Evolutionary conservation across 1,140 invertebrate species (phyloP).

Genomic region (Scaptomyza pallida): DNA sequence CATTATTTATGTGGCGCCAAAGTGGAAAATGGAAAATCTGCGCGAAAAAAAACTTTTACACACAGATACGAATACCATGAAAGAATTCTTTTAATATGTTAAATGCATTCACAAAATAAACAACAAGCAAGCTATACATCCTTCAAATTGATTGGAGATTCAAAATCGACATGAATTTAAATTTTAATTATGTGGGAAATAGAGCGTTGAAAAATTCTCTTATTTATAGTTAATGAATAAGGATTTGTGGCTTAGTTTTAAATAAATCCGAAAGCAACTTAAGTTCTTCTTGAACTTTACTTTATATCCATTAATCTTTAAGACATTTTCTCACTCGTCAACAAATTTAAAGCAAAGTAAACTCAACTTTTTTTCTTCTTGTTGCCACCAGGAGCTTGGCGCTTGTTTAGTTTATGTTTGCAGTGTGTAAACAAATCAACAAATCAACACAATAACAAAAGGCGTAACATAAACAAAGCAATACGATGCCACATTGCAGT

Average conservation of each 20-base stretch:
- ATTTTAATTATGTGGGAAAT: constrained; percentile 9
- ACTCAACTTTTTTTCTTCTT: constrained; percentile 32
- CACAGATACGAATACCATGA: not conserved
- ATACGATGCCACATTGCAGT: constrained; percentile 19
- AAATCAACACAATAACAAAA: constrained; percentile 67
- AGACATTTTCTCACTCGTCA: not conserved
- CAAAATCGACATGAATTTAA: too few relatives aligned
- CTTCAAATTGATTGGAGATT: not conserved
- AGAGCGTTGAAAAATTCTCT: too few relatives aligned
- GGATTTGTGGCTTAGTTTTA: too few relatives aligned
- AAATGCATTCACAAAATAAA: constrained; percentile 32
- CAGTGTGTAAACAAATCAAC: constrained; percentile 72
- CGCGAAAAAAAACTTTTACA: constrained; percentile 36
- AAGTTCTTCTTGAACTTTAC: not conserved
- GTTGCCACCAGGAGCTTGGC: constrained; percentile 62
- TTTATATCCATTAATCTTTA: too few relatives aligned
- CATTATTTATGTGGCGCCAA: constrained; percentile 57
- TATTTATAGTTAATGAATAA: too few relatives aligned
- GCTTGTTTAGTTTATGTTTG: constrained; percentile 74
- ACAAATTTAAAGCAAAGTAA: constrained; percentile 37
- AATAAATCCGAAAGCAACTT: not conserved
- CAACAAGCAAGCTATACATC: constrained; percentile 9
- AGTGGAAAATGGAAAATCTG: constrained; percentile 46
- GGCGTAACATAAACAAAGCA: constrained; percentile 31
- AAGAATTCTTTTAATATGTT: constrained; percentile 9